Percentiles rank a stretch among this genome's conserved stretches.
Evolutionary conservation across 2,888 invertebrate genomes (phyloP).

Genomic region (Dicranocentrus wangi): DNA sequence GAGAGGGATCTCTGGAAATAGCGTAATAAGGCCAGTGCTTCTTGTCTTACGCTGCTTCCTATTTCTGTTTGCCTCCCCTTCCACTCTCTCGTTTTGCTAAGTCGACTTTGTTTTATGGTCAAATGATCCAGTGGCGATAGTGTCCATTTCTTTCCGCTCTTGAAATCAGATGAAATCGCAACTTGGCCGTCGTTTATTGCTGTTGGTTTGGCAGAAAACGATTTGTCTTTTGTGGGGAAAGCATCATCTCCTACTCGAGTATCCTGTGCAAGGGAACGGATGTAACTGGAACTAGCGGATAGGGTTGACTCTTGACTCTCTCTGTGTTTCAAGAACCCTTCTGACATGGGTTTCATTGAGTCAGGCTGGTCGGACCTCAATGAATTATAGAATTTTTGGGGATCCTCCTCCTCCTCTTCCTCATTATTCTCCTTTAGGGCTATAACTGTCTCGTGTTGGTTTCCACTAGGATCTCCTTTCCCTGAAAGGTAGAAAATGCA

Average conservation of each 20-base stretch:
- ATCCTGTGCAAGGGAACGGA: too few species aligned
- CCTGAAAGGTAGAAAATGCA: too few species aligned
- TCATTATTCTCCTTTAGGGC: neutral
- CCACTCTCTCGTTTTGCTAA: neutral
- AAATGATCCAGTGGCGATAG: constrained; percentile 12
- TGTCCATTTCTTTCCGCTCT: neutral
- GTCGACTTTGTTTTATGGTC: constrained; percentile 30
- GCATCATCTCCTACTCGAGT: too few species aligned
- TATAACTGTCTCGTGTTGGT: neutral
- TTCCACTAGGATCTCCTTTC: too few species aligned
- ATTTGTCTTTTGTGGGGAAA: neutral
- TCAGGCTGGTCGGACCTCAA: neutral
- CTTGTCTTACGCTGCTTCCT: neutral
- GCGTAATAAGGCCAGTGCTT: too few species aligned
- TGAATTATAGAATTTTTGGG: constrained; percentile 7
- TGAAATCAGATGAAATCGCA: neutral
- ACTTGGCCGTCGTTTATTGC: neutral
- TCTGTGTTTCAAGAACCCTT: neutral
- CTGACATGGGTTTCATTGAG: neutral
- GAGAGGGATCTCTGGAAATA: neutral
- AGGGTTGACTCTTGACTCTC: neutral
- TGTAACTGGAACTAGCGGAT: too few species aligned
- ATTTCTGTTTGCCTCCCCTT: neutral
- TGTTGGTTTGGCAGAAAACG: constrained; percentile 2
- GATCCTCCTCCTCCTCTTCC: neutral